Conservation (phyloP, 2,797 vertebrate species). For the Epinephelus awoara region DNA sequence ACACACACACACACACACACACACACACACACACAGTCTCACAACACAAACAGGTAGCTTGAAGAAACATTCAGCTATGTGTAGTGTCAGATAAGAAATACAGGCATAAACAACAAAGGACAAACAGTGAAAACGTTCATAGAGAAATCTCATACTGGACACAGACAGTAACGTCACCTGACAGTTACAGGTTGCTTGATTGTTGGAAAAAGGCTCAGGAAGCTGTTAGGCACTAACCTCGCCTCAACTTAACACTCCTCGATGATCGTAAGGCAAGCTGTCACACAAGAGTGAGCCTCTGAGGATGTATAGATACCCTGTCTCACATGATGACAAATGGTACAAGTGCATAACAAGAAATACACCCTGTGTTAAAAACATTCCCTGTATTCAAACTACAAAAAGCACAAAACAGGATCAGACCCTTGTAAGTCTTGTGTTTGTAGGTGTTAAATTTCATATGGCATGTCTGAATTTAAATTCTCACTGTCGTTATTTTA, state of each 20-base stretch:
- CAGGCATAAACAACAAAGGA: slow-evolving; percentile 22
- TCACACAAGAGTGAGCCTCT: slow-evolving; percentile 27
- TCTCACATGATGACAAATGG: slow-evolving; percentile 25
- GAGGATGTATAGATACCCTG: slow-evolving; percentile 42
- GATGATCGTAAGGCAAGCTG: slow-evolving; percentile 52
- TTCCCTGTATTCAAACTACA: slow-evolving; percentile 24
- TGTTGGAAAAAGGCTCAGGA: slow-evolving; percentile 57
- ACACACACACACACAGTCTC: slow-evolving; percentile 27
- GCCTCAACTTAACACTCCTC: slow-evolving; percentile 37
- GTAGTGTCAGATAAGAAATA: slow-evolving; percentile 31
- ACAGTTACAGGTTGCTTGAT: slow-evolving; percentile 46
- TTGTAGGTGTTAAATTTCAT: neutral
- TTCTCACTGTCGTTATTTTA: slow-evolving; percentile 8
- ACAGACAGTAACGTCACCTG: neutral
- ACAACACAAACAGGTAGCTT: slow-evolving; percentile 32
- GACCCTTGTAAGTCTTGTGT: neutral
- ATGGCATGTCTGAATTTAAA: slow-evolving; percentile 10
- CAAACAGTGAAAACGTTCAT: slow-evolving; percentile 18
- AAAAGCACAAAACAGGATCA: slow-evolving; percentile 5
- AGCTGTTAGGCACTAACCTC: slow-evolving; percentile 32
- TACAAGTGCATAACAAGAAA: slow-evolving; percentile 44
- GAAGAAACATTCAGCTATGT: slow-evolving; percentile 33
- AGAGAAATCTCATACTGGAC: slow-evolving; percentile 35
- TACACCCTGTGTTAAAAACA: slow-evolving; percentile 33
- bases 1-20: slow-evolving; percentile 28